Percentiles rank a stretch among this genome's conserved stretches.
Conservation (phyloP, 1,140 invertebrate species). For the Procambarus clarkii region DNA sequence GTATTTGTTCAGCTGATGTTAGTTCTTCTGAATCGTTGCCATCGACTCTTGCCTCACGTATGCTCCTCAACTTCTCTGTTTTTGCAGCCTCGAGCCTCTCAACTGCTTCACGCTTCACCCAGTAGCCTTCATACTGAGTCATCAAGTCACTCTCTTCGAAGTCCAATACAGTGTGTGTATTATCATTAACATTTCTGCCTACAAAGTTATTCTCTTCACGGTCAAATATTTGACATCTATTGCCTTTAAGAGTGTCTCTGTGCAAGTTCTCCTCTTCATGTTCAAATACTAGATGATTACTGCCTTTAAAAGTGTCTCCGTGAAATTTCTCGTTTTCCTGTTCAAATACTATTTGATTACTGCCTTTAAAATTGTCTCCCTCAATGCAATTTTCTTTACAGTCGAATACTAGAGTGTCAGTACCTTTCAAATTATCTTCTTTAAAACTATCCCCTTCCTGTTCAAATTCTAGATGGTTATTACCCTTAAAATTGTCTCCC, state of each 20-base stretch:
- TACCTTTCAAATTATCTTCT: no score
- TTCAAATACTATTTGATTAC: no score
- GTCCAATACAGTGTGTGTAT: background rate
- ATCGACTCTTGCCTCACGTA: background rate
- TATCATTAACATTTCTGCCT: no score
- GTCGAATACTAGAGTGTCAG: no score
- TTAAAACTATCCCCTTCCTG: no score
- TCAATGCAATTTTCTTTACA: no score
- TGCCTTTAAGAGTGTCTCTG: background rate
- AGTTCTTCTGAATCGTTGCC: background rate
- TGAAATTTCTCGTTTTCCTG: background rate
- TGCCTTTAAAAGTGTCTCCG: background rate
- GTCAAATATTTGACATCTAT: background rate
- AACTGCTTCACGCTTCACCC: constrained; percentile 23
- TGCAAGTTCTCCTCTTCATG: background rate
- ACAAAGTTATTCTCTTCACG: background rate
- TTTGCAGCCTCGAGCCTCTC: background rate
- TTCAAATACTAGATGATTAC: no score
- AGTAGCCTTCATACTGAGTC: constrained; percentile 44
- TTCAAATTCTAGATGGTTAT: background rate
- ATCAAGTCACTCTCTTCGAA: constrained; percentile 55
- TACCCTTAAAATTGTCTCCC: background rate
- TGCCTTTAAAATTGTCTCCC: no score
- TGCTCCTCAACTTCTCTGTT: background rate
- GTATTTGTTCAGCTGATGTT: constrained; percentile 28